Conservation (phyloP, 2,888 invertebrate genomes). For the Allygus modestus region DNA sequence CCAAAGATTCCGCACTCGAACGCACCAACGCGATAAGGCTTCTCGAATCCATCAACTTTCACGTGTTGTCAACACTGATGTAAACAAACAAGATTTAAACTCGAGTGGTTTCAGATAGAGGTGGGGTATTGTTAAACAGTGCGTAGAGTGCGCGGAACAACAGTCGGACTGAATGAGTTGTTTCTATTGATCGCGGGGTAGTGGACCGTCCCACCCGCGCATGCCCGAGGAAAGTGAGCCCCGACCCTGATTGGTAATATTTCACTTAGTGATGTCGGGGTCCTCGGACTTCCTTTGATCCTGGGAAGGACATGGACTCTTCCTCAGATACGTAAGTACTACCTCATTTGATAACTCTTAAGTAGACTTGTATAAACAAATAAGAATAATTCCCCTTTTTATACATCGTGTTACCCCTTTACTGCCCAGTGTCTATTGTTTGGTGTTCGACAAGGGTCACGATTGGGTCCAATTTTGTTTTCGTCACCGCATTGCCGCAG, state of each 20-base stretch:
- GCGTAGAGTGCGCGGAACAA: slow-evolving; percentile 14
- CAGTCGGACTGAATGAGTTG: slow-evolving; percentile 19
- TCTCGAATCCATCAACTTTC: neutral
- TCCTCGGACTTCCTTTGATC: neutral
- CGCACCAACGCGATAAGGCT: neutral
- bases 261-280: slow-evolving; percentile 39
- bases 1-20: neutral
- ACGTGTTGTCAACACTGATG: slow-evolving; percentile 21
- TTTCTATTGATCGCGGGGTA: slow-evolving; percentile 49
- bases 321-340: neutral
- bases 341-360: no score
- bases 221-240: slow-evolving; percentile 17
- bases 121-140: slow-evolving; percentile 13
- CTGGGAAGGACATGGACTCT: neutral
- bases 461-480: neutral
- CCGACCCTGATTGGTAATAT: slow-evolving; percentile 41
- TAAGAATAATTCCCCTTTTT: no score
- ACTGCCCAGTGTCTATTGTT: neutral
- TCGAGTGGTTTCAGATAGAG: slow-evolving; percentile 1
- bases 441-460: neutral
- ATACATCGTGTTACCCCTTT: no score
- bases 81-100: slow-evolving; percentile 43
- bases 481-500: neutral
- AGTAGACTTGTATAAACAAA: no score
- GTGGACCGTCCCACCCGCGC: slow-evolving; percentile 9